Conservation (phyloP, 2,797 vertebrate genomes). For the Hydrophis major region DNA sequence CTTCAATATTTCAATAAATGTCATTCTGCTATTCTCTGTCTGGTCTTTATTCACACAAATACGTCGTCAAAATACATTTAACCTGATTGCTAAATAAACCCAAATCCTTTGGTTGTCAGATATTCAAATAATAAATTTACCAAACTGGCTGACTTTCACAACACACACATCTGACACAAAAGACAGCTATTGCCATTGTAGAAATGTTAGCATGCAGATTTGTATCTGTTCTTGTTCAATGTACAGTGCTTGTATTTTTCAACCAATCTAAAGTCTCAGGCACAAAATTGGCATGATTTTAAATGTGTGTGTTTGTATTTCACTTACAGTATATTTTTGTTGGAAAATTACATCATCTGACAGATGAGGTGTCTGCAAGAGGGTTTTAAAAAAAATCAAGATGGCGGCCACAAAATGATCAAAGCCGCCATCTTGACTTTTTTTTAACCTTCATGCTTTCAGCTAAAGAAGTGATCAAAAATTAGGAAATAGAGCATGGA, state of each 20-base stretch:
- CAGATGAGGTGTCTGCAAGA: background rate
- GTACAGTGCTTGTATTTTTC: background rate
- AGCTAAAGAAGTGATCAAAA: background rate
- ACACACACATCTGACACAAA: background rate
- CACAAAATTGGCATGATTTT: background rate
- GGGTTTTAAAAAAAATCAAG: background rate
- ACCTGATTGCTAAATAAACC: background rate
- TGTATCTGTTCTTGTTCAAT: background rate
- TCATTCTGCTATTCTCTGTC: background rate
- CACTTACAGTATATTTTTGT: background rate
- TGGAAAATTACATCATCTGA: background rate
- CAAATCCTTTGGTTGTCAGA: background rate
- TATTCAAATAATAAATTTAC: background rate
- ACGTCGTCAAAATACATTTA: background rate
- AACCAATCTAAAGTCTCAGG: background rate
- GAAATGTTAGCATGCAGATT: background rate
- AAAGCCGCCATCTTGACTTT: too few relatives aligned
- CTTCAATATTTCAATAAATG: background rate
- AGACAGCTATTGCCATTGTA: background rate
- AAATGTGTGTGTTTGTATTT: background rate
- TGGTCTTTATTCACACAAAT: background rate
- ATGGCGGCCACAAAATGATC: background rate
- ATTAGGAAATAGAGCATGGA: background rate
- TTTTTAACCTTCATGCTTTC: background rate
- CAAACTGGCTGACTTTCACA: background rate